Evolutionary conservation across 2,113 vertebrate genomes (phyloP), one percentile per base, ranked within the genome.

Genomic region (Microcebus jonahi): DNA sequence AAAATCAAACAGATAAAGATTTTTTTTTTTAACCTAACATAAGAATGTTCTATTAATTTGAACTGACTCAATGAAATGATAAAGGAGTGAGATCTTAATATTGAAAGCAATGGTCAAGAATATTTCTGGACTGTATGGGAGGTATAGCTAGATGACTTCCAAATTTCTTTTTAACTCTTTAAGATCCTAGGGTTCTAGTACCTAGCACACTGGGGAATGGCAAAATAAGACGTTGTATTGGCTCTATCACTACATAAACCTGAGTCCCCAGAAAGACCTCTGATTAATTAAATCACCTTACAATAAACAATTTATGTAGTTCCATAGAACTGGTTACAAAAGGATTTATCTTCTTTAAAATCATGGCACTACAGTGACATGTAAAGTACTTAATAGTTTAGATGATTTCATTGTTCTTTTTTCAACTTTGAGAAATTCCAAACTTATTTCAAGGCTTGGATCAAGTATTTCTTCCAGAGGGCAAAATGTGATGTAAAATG

Each of bases 391-490:
- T 55, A 81, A 63, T 68, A 84, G 88, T 90, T 93, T 82, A 9
- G 95, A 45, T 34, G n/a, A 75, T 61, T 92, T 90, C 42, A 67
- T 88, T 73, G 27, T 79, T 77, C 20, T 80, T 92, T 90, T 71
- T 63, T 93, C 34, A 13, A 85, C 13, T 70, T 85, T 63, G 53
- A 77, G 23, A 93, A 91, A 91, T 61, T 91, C 8, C 86, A 71
- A 85, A 65, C 81, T 94, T 57, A 86, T 80, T 75, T 88, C 50
- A 96, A 94, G 50, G 3, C 21, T 94, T 82, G 18, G 48, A 75
- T 73, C 13, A 80, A 83, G 55, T 82, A 75, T 83, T 97, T 96
- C 70, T 82, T 70, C 12, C 18, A 71, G 48, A 84, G 48, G 92
- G n/a, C 68, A 94, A 86, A 80, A 61, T 68, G 57, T 34, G n/a